Base-by-base conservation (phyloP, 2,888 invertebrate species). In the Xestia ashworthii region DNA sequence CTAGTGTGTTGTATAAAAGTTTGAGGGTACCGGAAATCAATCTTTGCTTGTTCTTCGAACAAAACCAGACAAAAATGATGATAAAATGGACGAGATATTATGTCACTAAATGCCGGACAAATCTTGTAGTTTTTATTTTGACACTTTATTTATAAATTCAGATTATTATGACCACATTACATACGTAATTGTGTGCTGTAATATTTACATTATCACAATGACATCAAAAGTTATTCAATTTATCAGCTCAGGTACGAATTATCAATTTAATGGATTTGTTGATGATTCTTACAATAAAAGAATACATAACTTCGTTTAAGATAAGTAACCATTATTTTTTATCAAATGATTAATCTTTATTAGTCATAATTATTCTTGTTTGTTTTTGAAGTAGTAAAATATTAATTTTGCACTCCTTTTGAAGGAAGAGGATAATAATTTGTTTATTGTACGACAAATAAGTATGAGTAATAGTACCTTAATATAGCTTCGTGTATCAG, bases 341-440 rank as follows among this genome's bases (percentile, higher is more conserved):
- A 65, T 46, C 64, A 46, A 25, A 41, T 74, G 62, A 74, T 6
- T 80, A 55, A 80, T 80, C n/a, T 48, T 14, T 70, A 38, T 67
- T 74, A 62, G 74, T 84, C 69, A 84, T 53, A 44, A 44, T 44
- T 44, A 50, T 44, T 38, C 4, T 38, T 50, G 44, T 82, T 82
- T 55, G 32, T 9, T 53, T 62, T 50, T 16, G 16, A 12, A 44
- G 16, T 8, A 16, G 12, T 16, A 44, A 41, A 64, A 55, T 22
- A 74, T 41, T 48, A 55, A 82, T 64, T 48, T 76, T 68, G 14
- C 25, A 53, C 38, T 46, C 38, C 16, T 16, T 16, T 44, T 38
- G 14, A 38, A n/a, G 16, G 25, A 46, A 6, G n/a, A 62, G 41
- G 41, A 82, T 64, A 55, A 76, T 32, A 46, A n/a, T 68, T 68